Evolutionary conservation across 2,888 invertebrate species (phyloP), one percentile per base, ranked within the genome.

Genomic region (Parnassius smintheus): DNA sequence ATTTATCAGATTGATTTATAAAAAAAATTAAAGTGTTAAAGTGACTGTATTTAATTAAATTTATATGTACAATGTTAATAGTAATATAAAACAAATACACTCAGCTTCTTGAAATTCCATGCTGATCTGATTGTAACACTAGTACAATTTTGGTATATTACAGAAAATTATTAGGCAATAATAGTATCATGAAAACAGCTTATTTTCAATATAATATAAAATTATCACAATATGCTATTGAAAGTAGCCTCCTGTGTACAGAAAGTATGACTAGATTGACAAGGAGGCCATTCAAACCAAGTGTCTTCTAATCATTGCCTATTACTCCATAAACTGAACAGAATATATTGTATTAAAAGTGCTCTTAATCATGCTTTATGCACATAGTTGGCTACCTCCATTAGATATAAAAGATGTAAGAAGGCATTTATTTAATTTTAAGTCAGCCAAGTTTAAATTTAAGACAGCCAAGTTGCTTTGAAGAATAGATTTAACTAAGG

Each of bases 1-100:
- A n/a, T 46, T n/a, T 2, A 46, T 46, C 35, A 35, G 35, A 7
- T 4, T 35, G 35, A 35, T 35, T 7, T 35, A 46, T n/a, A n/a
- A 46, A 12, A 46, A 50, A n/a, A 13, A 13, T 10, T 10, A 57
- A 49, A 22, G 65, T 66, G 62, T 65, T 65, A 71, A 73, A 71
- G 72, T 76, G 72, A 75, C 75, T 75, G 35, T 35, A 78, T 73
- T 75, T 76, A 75, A 80, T 77, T 79, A 71, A 75, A 75, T 75
- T 70, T 76, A 72, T 73, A 86, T 86, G 81, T 86, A 86, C 86
- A 87, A 78, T 70, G 77, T 76, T 74, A 59, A 71, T 74, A 69
- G 75, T 68, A 75, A 53, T 53, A 69, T 61, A 72, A 65, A 67
- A 56, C 51, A 64, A 52, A 13, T 56, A 25, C 56, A 57, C 56